phyloP scores from a whole-genome alignment of 2,797 vertebrate genomes.

The Eospalax fontanierii region DNA sequence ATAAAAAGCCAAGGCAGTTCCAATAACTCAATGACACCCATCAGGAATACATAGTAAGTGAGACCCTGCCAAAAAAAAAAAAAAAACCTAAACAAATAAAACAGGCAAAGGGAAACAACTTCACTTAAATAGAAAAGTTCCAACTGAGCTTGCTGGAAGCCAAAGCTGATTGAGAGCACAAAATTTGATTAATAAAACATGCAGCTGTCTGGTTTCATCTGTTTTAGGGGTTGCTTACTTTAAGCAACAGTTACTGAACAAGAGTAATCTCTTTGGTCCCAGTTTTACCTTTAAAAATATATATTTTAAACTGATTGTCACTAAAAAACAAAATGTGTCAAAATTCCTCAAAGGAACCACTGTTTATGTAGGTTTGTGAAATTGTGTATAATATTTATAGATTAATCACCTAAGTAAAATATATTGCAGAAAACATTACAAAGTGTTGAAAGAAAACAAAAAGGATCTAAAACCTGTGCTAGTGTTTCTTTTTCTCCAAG shows the following conservation, averaged over 20 bases:
- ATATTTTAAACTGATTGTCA: background rate
- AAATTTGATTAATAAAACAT: background rate
- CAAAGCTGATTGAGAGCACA: background rate
- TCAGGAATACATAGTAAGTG: background rate
- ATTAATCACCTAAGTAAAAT: conserved; percentile 31
- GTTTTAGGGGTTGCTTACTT: conserved; percentile 8
- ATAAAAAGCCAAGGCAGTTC: background rate
- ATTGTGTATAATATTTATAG: background rate
- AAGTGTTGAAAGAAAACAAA: conserved; percentile 11
- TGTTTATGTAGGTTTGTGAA: conserved; percentile 37
- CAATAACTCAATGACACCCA: too few species aligned
- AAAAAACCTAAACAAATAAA: background rate
- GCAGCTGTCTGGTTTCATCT: background rate
- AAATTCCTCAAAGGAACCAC: background rate
- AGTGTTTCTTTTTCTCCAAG: background rate
- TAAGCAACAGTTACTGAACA: conserved; percentile 15
- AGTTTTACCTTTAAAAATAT: background rate
- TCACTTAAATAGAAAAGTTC: background rate
- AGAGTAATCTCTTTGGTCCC: conserved; percentile 3
- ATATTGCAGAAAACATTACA: background rate
- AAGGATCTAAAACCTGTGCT: background rate
- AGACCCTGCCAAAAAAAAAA: background rate
- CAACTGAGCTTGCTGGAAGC: background rate
- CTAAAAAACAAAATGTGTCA: conserved; percentile 5
- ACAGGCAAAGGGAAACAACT: background rate